Base-by-base conservation (phyloP, 2,888 invertebrate genomes). In the Andrena flavipes region DNA sequence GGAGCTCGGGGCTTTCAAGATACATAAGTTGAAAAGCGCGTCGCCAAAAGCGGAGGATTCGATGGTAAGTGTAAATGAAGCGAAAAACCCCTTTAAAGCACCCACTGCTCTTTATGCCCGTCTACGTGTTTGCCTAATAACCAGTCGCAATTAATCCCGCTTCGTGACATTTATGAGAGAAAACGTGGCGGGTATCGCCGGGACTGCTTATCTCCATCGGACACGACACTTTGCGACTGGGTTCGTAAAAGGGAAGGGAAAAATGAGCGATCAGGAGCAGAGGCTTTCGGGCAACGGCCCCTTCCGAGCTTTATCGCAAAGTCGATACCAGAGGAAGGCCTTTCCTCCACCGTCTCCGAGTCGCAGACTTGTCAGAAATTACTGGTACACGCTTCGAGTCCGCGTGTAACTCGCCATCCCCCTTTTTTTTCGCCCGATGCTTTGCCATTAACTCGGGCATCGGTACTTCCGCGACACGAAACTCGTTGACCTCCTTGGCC, bases 241-340 rank as follows among this genome's bases (percentile, higher is more conserved):
- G 48, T 20, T 20, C 42, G 33, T 56, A 49, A 30, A 64, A 29
- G 20, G 60, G 62, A 76, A 63, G 8, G 13, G 29, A 54, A 69
- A 26, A 63, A 60, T 54, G 20, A 62, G 72, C 63, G 76, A 62
- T 67, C 65, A 65, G 62, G 26, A 56, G 48, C 54, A 10, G 23
- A 56, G 48, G 42, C 33, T 71, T 83, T 77, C 74, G 74, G 64
- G 30, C 83, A 74, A 67, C 54, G 77, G 68, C 67, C 77, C 71
- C 77, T 70, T 8, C 56, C 20, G 30, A 30, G 68, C 59, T 67
- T 77, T 81, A 81, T 81, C 23, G 70, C 13, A 63, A 70, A 77
- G 76, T 81, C 77, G 77, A 83, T 81, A 81, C 20, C 5, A 1
- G 8, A 8, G 7, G 10, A 13, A 60, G 10, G 23, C 59, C 30